Evolutionary conservation across 2,113 vertebrate species (phyloP).

Genomic region (Zosterops hypoxanthus): DNA sequence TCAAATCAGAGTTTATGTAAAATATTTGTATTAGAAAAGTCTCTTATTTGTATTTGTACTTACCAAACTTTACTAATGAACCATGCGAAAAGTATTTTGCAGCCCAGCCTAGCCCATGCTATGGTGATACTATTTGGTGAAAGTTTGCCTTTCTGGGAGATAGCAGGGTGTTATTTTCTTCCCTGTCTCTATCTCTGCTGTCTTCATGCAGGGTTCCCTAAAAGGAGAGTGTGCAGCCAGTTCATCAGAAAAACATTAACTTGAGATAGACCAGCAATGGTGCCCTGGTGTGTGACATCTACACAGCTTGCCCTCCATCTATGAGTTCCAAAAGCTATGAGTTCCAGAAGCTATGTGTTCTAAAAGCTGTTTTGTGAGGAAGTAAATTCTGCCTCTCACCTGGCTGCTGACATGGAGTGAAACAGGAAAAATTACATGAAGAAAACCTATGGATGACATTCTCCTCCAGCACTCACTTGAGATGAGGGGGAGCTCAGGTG

Average conservation of each 20-base stretch:
- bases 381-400: neutral
- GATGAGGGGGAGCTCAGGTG: neutral
- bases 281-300: neutral
- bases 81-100: neutral
- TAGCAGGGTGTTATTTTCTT: neutral
- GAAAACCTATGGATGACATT: neutral
- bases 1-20: neutral
- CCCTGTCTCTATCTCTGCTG: neutral
- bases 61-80: neutral
- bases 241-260: neutral
- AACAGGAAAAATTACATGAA: neutral
- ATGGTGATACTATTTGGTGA: neutral
- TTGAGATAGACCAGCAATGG: rapidly evolving
- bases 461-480: neutral
- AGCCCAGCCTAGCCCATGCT: neutral
- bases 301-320: neutral
- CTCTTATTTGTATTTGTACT: neutral
- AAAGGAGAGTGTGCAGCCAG: neutral
- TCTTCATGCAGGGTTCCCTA: neutral
- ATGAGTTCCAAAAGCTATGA: neutral
- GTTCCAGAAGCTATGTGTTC: neutral
- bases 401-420: neutral
- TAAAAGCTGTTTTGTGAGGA: neutral
- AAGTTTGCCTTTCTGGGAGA: neutral
- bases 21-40: neutral